phyloP scores from a whole-genome alignment of 2,113 vertebrate species.

The Psilopsiagon aymara region DNA sequence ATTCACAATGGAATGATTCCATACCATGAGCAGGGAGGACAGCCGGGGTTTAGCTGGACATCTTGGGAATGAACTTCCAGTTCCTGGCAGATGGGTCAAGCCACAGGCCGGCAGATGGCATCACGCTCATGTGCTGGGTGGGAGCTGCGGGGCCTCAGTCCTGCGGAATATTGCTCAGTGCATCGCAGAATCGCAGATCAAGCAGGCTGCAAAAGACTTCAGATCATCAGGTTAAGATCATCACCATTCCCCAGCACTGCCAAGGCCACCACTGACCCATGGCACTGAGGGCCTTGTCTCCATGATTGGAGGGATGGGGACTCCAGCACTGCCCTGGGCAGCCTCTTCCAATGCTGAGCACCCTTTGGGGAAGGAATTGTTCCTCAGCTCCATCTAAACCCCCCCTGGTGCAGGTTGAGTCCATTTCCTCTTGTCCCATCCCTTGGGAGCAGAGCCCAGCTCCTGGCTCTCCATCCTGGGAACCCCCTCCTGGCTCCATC shows the following conservation, averaged over 20 bases:
- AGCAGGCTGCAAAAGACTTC: background rate
- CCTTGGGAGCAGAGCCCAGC: background rate
- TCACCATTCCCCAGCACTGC: background rate
- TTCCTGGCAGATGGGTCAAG: background rate
- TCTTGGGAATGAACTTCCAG: background rate
- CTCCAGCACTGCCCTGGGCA: background rate
- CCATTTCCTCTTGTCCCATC: background rate
- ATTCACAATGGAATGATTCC: background rate
- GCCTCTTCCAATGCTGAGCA: background rate
- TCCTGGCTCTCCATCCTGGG: no score
- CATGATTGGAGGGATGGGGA: rapidly evolving
- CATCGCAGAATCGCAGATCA: background rate
- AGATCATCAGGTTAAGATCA: background rate
- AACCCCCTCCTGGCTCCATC: background rate
- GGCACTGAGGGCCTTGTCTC: background rate
- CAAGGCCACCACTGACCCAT: background rate
- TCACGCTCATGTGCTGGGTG: background rate
- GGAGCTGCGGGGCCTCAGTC: background rate
- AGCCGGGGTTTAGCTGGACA: background rate
- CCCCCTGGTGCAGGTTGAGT: background rate
- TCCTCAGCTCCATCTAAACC: background rate
- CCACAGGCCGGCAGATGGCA: constrained; percentile 39
- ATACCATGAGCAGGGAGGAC: background rate
- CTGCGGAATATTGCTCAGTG: background rate
- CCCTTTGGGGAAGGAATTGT: background rate